Evolutionary conservation across 2,113 vertebrate species (phyloP).

Genomic region (Peromyscus maniculatus): DNA sequence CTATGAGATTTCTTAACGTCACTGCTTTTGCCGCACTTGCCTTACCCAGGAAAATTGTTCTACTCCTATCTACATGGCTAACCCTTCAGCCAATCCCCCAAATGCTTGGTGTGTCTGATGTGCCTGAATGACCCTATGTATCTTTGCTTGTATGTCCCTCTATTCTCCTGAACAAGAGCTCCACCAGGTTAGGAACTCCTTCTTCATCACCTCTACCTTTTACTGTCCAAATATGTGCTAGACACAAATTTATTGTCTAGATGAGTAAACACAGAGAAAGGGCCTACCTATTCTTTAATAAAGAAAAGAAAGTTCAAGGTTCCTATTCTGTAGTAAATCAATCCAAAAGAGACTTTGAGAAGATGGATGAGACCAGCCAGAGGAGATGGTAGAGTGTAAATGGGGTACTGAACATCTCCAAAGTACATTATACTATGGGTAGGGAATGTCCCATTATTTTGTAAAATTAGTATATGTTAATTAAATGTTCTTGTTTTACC

Average conservation of each 20-base stretch:
- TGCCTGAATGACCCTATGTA: neutral
- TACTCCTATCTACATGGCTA: neutral
- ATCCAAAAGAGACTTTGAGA: neutral
- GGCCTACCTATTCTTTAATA: neutral
- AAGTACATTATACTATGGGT: neutral
- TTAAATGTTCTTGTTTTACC: neutral
- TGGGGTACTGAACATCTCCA: neutral
- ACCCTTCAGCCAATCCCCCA: neutral
- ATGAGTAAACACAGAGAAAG: neutral
- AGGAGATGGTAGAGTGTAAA: neutral
- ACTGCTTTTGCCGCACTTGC: neutral
- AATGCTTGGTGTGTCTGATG: too few relatives aligned
- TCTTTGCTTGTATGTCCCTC: neutral
- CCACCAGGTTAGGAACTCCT: neutral
- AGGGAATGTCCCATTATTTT: neutral
- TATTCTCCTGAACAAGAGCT: neutral
- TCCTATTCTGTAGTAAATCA: neutral
- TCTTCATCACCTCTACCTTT: neutral
- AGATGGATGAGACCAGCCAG: neutral
- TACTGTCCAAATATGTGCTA: neutral
- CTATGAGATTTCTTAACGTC: neutral
- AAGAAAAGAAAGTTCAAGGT: neutral
- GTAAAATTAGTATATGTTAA: neutral
- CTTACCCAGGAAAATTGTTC: neutral
- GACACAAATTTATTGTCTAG: neutral